Conservation (phyloP, 2,113 vertebrate genomes). For the Dipodomys spectabilis region DNA sequence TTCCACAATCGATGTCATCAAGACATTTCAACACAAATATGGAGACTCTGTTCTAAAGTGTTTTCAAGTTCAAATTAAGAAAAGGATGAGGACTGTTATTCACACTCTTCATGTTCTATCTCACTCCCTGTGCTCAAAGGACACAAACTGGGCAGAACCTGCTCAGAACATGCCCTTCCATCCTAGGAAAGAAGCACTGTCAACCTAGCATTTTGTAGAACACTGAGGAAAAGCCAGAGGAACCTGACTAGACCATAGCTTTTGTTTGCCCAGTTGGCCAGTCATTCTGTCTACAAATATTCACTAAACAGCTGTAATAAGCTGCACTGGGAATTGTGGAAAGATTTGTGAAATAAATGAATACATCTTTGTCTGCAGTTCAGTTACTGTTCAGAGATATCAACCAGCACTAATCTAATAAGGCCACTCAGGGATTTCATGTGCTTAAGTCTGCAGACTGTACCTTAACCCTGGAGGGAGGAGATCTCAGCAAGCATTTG, state of each 20-base stretch:
- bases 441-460: neutral
- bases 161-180: no score
- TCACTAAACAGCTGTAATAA: neutral
- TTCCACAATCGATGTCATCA: neutral
- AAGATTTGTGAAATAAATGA: neutral
- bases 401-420: neutral
- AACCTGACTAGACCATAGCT: neutral
- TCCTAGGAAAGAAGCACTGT: neutral
- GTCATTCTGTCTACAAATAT: neutral
- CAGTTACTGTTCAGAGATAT: neutral
- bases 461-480: neutral
- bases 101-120: neutral
- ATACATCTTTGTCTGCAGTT: neutral
- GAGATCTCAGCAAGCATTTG: neutral
- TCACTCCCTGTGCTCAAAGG: neutral
- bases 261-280: neutral
- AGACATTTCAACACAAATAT: neutral
- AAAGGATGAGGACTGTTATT: rapidly evolving
- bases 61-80: neutral
- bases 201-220: neutral
- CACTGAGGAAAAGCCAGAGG: neutral
- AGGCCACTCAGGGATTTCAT: neutral
- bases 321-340: neutral
- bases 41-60: neutral
- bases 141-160: neutral